Evolutionary conservation across 2,888 invertebrate species (phyloP), one percentile per base, ranked within the genome.

Genomic region (Drosophila villosipedis): DNA sequence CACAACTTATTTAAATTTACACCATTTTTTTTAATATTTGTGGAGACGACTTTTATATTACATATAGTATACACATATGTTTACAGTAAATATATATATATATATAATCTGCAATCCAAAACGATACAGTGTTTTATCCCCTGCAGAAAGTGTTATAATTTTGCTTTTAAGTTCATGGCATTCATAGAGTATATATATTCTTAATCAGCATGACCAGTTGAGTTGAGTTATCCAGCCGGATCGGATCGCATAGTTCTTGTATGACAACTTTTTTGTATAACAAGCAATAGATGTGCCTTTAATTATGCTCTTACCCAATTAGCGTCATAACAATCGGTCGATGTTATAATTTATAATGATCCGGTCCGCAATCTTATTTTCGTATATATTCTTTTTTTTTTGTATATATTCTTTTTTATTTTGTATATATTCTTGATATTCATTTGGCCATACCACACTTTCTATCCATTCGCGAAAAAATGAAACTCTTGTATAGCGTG

Each of bases 391-490:
- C 1, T 0, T 25, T 25, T 25, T 25, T 25, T 25, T 25, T n/a
- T n/a, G n/a, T n/a, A n/a, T n/a, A n/a, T n/a, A n/a, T n/a, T 25
- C 25, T 1, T 28, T 28, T 28, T 28, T 3, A 4, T 28, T 28
- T 4, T 3, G 3, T 28, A 28, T 4, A 28, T 28, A 37, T 33
- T 22, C 5, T 14, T 33, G 0, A 53, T 7, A 19, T 33, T 67
- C 35, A 6, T 30, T 14, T 12, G 68, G 55, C 75, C 78, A 80
- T 4, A 80, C 75, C 0, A 16, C 4, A 1, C 5, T 22, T 22
- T 80, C 78, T 35, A 81, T 81, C 82, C 80, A 80, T 14, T 67
- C 5, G 10, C 53, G 69, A 50, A 50, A 70, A n/a, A 12, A n/a
- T 5, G 10, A 70, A 47, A 78, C 25, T 55, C 54, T 58, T 1